Evolutionary conservation across 2,888 invertebrate genomes (phyloP), one percentile per base, ranked within the genome.

Genomic region (Ligdia adustata): DNA sequence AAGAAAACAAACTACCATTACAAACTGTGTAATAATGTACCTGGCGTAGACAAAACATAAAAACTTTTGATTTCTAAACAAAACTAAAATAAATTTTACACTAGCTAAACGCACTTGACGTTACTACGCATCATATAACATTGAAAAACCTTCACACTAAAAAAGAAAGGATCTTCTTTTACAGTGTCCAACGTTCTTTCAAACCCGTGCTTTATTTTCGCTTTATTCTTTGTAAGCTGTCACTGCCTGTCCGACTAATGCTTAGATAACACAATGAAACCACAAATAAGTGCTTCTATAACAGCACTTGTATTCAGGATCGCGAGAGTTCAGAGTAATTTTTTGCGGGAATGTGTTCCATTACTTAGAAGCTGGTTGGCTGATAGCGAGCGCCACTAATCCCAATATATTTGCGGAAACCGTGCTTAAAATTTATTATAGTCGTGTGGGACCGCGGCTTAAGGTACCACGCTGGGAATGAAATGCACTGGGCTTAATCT

Each of bases 361-460:
- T 51, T 51, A 51, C 41, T 51, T 45, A 51, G 37, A 22, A 29
- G 58, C 60, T 55, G 59, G 45, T 60, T 49, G 45, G 52, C 55
- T 62, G 71, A 70, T 70, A 69, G 55, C 56, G 52, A 50, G 60
- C 56, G 40, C 46, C 46, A 58, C 69, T 70, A 70, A 70, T 69
- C 71, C 71, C 66, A 55, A 68, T 69, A 65, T 70, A 69, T 70
- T 67, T 70, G 52, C 62, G 62, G 58, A 49, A 62, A 59, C 67
- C 55, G 48, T 63, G 60, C 60, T 56, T 66, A 52, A 63, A 70
- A 70, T 70, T 70, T 70, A n/a, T n/a, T n/a, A 70, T 70, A 56
- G 67, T 59, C 57, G 59, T 64, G 63, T 59, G 64, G 61, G 62
- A 69, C 67, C 67, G 58, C 61, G 60, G 61, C 57, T 60, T 64